Evolutionary conservation across 2,113 vertebrate genomes (phyloP).

Genomic region (Phoxinus phoxinus): DNA sequence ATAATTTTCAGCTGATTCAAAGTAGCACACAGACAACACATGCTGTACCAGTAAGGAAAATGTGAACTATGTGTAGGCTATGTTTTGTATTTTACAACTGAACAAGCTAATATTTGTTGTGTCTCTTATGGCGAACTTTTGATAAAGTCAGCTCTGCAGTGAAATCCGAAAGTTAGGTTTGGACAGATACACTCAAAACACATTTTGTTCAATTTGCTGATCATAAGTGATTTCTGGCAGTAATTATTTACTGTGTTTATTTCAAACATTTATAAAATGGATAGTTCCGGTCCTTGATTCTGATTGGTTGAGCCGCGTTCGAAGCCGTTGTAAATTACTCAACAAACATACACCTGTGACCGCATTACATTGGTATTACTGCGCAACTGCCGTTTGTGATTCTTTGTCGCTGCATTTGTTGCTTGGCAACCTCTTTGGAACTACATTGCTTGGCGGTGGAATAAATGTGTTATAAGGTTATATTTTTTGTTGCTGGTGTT

Average conservation of each 20-base stretch:
- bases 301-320: too few species aligned
- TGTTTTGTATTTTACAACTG: conserved; percentile 43
- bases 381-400: too few species aligned
- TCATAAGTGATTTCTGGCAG: background rate
- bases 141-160: background rate
- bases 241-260: background rate
- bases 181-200: background rate
- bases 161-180: background rate
- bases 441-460: too few species aligned
- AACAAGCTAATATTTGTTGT: background rate
- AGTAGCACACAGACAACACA: conserved; percentile 6
- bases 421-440: too few species aligned
- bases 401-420: too few species aligned
- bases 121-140: background rate
- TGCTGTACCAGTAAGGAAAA: conserved; percentile 16
- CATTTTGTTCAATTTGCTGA: background rate
- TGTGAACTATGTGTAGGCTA: conserved; percentile 48
- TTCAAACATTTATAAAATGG: background rate
- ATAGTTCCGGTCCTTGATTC: too few species aligned
- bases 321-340: too few species aligned
- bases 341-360: too few species aligned
- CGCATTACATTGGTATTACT: too few species aligned
- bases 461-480: too few species aligned
- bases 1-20: background rate
- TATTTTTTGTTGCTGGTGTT: too few species aligned